Conservation (phyloP, 2,797 vertebrate species). For the Karalla daura region DNA sequence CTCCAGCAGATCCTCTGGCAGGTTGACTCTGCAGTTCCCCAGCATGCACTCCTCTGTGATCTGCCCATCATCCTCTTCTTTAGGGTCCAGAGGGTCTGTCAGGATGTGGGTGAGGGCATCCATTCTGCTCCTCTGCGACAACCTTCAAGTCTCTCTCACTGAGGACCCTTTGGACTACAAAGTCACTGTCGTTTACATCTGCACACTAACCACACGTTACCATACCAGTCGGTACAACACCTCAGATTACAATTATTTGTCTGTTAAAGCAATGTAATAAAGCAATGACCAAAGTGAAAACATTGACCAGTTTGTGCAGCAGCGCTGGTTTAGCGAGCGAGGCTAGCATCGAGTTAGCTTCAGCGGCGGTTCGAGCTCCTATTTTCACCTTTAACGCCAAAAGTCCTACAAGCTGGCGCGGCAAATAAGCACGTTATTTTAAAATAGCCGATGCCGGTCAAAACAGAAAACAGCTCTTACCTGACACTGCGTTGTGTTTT, state of each 20-base stretch:
- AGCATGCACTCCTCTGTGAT: constrained; percentile 97
- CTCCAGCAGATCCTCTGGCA: constrained; percentile 95
- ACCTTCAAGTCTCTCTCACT: background rate
- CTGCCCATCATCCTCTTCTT: constrained; percentile 82
- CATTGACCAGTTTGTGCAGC: background rate
- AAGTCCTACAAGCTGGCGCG: background rate
- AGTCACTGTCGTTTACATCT: background rate
- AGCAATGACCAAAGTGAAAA: constrained; percentile 13
- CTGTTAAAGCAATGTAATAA: background rate
- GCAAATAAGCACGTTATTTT: background rate
- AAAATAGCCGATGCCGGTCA: accelerated
- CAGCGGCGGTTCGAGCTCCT: background rate
- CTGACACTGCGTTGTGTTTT: constrained; percentile 29
- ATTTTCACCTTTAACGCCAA: background rate
- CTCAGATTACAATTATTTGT: no score
- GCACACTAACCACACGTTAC: background rate
- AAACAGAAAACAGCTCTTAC: constrained; percentile 16
- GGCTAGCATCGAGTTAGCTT: background rate
- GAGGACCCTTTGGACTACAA: background rate
- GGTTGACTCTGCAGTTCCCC: constrained; percentile 88
- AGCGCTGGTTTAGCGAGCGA: background rate
- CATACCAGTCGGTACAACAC: no score
- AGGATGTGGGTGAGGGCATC: constrained; percentile 94
- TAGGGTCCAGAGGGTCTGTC: constrained; percentile 90
- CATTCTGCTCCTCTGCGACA: constrained; percentile 78